These are phyloP conservation scores for Etheostoma nigrum DNA, from an alignment of 2,797 vertebrate genomes.

Conservation along the genomic window DNA sequence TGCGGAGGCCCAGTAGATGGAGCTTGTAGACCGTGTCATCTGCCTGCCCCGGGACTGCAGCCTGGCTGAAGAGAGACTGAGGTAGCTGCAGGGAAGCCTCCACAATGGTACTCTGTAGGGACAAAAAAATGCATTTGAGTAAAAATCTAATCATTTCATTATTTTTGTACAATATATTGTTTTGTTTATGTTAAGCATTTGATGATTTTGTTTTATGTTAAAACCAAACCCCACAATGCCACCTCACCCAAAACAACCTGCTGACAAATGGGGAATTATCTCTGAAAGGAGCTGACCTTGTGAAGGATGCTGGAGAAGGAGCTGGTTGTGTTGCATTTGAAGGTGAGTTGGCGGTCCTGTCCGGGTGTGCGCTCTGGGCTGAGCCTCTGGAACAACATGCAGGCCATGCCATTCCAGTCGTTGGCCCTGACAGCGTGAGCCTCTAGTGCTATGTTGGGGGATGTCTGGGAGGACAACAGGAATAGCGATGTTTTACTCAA, in stretches of 20 bases:
- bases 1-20: slow-evolving; percentile 95
- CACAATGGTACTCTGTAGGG: slow-evolving; percentile 89
- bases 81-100: slow-evolving; percentile 97
- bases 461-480: slow-evolving; percentile 85
- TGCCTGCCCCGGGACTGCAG: slow-evolving; percentile 76
- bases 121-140: neutral
- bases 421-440: slow-evolving; percentile 90
- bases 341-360: slow-evolving; percentile 93
- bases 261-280: neutral
- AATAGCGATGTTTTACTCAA: neutral
- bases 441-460: slow-evolving; percentile 96
- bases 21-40: slow-evolving; percentile 93
- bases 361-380: slow-evolving; percentile 84
- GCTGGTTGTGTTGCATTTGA: slow-evolving; percentile 96
- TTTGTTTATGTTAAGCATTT: neutral
- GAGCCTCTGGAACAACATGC: slow-evolving; percentile 94
- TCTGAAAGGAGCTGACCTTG: slow-evolving; percentile 83
- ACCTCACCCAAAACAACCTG: neutral
- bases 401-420: slow-evolving; percentile 96
- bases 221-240: neutral
- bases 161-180: neutral
- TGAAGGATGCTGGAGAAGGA: slow-evolving; percentile 91
- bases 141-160: neutral
- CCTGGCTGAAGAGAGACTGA: slow-evolving; percentile 89
- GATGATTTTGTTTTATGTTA: neutral